Evolutionary conservation across 2,797 vertebrate species (phyloP), one percentile per base, ranked within the genome.

Genomic region (Tragopan temminckii): DNA sequence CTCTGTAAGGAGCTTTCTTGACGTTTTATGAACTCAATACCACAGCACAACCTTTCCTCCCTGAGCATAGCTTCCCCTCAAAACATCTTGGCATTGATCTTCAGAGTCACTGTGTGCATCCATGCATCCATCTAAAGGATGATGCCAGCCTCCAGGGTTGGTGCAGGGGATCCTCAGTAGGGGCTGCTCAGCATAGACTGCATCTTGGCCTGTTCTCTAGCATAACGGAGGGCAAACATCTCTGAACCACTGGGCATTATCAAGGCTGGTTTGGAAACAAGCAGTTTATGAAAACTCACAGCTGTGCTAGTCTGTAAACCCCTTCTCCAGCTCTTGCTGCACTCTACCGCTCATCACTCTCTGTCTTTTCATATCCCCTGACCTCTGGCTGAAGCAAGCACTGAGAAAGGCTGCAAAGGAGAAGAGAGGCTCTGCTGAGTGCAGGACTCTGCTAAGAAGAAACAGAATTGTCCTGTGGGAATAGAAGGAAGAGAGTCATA

Each of bases 351-450:
- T 67, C 25, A 13, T 53, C 74, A 38, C 25, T 12, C 43, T 68
- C n/a, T 40, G 25, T 23, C 62, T 48, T 79, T 74, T 48, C 64
- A 15, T 27, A 53, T 45, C 76, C 59, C 59, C 45, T 61, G 31
- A 55, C 43, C 59, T 55, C 66, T 45, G 50, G 19, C 27, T 42
- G 48, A 9, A 80, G 7, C 61, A 82, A 74, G 52, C 61, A 66
- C 70, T 64, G 13, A 78, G 31, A 85, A 85, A 52, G 62, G 50
- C 77, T 71, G 69, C 13, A 78, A 62, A 91, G 85, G 29, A 81
- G 4, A 88, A 5, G 8, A 75, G 29, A 76, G 38, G 24, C 27
- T 48, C 50, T 78, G 70, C 58, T 50, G 31, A 83, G 38, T 6
- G 10, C 69, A 83, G 58, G 75, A 71, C 62, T 92, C 55, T 76